Conservation (phyloP, 2,797 vertebrate genomes). For the Setipinna tenuifilis region DNA sequence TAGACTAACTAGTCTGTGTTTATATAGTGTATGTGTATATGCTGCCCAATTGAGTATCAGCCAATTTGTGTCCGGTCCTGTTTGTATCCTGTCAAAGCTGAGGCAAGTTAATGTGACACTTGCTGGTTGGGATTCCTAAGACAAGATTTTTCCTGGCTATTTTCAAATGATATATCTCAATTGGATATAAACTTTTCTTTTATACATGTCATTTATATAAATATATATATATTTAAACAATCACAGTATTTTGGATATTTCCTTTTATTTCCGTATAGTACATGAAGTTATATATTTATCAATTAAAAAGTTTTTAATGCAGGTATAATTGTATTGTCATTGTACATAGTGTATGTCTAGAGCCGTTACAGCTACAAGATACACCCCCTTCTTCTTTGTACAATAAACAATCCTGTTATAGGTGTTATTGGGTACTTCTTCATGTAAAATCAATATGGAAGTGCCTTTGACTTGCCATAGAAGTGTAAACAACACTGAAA, state of each 20-base stretch:
- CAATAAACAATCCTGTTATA: constrained; percentile 62
- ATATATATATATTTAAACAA: constrained; percentile 84
- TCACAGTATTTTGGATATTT: constrained; percentile 90
- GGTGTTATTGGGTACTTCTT: constrained; percentile 76
- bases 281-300: constrained; percentile 85
- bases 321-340: constrained; percentile 73
- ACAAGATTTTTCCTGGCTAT: constrained; percentile 6
- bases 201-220: constrained; percentile 80
- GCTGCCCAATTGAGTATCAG: constrained; percentile 31
- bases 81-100: constrained; percentile 18
- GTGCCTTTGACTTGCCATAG: constrained; percentile 90
- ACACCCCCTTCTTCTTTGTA: constrained; percentile 32
- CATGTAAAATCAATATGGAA: constrained; percentile 85
- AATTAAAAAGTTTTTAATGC: constrained; percentile 83
- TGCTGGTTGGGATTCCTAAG: constrained; percentile 22
- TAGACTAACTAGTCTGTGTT: background rate
- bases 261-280: constrained; percentile 78
- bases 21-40: constrained; percentile 40
- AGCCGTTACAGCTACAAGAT: constrained; percentile 65
- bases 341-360: constrained; percentile 73
- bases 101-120: constrained; percentile 17
- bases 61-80: constrained; percentile 13
- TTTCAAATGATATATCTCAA: constrained; percentile 55
- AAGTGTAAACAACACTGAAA: constrained; percentile 85
- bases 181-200: constrained; percentile 83